phyloP scores from a whole-genome alignment of 1,140 invertebrate genomes.

The Drosophila pectinifera region DNA sequence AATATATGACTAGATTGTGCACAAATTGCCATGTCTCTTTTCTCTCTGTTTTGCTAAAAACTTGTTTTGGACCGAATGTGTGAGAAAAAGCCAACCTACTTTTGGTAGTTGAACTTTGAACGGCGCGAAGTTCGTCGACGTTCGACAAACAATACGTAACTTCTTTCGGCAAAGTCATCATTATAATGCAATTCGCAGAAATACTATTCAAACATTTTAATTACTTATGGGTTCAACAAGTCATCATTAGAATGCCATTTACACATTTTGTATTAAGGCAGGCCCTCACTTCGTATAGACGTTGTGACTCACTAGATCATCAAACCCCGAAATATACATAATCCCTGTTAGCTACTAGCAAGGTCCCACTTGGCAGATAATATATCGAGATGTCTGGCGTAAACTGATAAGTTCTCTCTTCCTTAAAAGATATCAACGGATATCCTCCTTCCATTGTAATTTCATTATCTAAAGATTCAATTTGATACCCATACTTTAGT shows the following conservation, averaged over 20 bases:
- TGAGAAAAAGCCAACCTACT: constrained; percentile 2
- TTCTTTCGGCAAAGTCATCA: constrained; percentile 2
- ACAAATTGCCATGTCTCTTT: not conserved
- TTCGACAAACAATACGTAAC: not conserved
- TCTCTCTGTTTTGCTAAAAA: constrained; percentile 2
- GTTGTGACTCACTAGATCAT: not conserved
- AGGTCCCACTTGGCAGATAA: too few relatives aligned
- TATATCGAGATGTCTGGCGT: too few relatives aligned
- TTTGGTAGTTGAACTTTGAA: constrained; percentile 20
- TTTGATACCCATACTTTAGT: not conserved
- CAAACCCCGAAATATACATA: too few relatives aligned
- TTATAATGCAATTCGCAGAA: constrained; percentile 1
- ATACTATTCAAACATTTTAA: not conserved
- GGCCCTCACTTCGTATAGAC: not conserved
- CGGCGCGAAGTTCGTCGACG: not conserved
- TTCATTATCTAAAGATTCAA: not conserved
- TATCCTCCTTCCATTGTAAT: not conserved
- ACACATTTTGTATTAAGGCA: not conserved
- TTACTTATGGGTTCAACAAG: not conserved
- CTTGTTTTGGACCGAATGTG: not conserved
- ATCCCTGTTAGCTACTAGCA: too few relatives aligned
- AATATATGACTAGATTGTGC: constrained; percentile 25
- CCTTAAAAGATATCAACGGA: not conserved
- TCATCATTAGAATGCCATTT: not conserved
- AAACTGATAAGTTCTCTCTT: not conserved